Base-by-base conservation (phyloP, 1,140 invertebrate species). In the Heterodera carotae region DNA sequence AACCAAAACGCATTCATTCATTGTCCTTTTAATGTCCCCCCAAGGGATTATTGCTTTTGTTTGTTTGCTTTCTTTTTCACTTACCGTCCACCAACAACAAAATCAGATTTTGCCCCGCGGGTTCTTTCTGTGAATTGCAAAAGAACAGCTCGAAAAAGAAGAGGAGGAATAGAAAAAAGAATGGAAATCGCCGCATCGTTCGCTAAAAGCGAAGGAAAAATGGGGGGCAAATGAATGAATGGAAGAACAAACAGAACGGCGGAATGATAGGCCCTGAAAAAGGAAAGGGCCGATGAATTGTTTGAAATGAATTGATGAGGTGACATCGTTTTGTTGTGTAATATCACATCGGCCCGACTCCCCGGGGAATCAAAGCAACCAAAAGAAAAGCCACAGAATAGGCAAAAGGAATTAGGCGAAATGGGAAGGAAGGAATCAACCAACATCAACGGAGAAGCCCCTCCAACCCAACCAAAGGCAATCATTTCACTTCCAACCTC, bases 101-200 rank as follows among this genome's bases (percentile, higher is more conserved):
- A 64, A 86, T 86, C 56, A 86, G 73, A 77, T 88, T 88, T 43
- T 86, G 85, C 31, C 85, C 85, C 56, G 81, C 67, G 10, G 84
- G 81, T 34, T 84, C 82, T 36, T 74, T 74, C 39, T 74, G 72
- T 18, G 56, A 74, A 36, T n/a, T 29, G 36, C 72, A 74, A 62
- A 29, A 62, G 39, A 25, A 39, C 25, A 74, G 27, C 10, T 18
- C 27, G 31, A 53, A 73, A n/a, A 2, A 33, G 39, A 64, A 74
- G 27, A 74, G 56, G 48, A 33, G 1, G 15, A 4, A 56, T 18
- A 56, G 48, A 5, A 43, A 43, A 12, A 43, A 43, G 12, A 43
- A 43, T 8, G 39, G 39, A 6, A 15, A 22, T 56, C 48, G 48
- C 48, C 48, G 18, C 48, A 56, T 56, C 48, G 48, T 18, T 1